Base-by-base conservation (phyloP, 2,888 invertebrate species). In the Drosophila eohydei region DNA sequence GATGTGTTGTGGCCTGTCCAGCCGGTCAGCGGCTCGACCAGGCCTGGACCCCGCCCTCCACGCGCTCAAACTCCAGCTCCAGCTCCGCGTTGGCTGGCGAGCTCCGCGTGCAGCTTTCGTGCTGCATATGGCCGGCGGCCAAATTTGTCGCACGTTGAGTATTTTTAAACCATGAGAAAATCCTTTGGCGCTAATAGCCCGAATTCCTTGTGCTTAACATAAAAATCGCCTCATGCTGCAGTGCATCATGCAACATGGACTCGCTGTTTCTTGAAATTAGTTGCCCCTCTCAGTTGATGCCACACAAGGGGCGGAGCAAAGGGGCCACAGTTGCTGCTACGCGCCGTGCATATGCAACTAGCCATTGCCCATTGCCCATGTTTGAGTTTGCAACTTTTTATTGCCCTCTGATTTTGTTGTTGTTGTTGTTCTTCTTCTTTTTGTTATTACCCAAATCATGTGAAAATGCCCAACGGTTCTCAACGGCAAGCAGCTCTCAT, bases 181-280 rank as follows among this genome's bases (percentile, higher is more conserved):
- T 91, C 91, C 91, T 89, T 91, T 91, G 91, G 92, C 91, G 91
- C 92, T 91, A 91, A 91, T 91, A 91, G 91, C 90, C 90, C 90
- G 89, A 91, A 91, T 91, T 90, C 85, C 86, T 89, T 85, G 82
- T 89, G 90, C 86, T 88, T 83, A 88, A 88, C 86, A 86, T 89
- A 88, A 88, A 88, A 89, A 83, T 87, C 86, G 88, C 88, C 83
- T 78, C 86, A 78, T 89, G 88, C 79, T 76, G 73, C 87, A 78
- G 65, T 81, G 78, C 86, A 83, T 87, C 86, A 88, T 85, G 86
- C 88, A 78, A 85, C 67, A 85, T 80, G 74, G 77, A 60, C 46
- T 26, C 36, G 55, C 51, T 61, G 38, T 50, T 57, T 64, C 78
- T 70, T 52, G 50, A 81, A 81, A 78, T 84, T 87, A 81, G 75